Evolutionary conservation across 2,888 invertebrate species (phyloP).

Genomic region (Stomorhina lunata): DNA sequence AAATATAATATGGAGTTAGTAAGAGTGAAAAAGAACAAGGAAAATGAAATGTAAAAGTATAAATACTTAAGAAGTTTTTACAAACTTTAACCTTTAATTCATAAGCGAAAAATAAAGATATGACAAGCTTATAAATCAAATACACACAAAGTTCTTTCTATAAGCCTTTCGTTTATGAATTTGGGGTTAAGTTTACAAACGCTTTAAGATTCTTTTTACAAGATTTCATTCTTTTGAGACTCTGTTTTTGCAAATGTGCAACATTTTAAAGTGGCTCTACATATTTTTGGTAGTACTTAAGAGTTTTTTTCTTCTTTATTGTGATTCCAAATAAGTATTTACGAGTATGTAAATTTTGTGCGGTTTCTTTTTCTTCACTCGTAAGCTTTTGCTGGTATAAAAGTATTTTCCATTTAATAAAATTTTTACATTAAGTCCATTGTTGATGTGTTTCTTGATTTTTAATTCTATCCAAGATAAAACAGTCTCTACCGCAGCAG

Average conservation of each 20-base stretch:
- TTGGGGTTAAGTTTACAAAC: too few species aligned
- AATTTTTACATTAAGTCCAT: constrained; percentile 27
- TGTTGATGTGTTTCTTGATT: not conserved
- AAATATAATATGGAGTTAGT: not conserved
- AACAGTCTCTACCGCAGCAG: constrained; percentile 18
- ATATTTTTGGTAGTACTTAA: not conserved
- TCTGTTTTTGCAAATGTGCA: not conserved
- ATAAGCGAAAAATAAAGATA: too few species aligned
- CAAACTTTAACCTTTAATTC: too few species aligned
- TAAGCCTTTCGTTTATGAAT: too few species aligned
- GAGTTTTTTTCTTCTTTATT: not conserved
- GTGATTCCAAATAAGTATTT: not conserved
- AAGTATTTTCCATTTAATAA: constrained; percentile 8
- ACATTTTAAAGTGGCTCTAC: constrained; percentile 29
- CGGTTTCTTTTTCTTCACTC: not conserved
- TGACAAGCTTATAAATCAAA: too few species aligned
- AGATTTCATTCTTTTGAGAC: not conserved
- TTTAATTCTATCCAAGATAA: constrained; percentile 4
- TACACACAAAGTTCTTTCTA: too few species aligned
- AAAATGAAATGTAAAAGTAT: too few species aligned
- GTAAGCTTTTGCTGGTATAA: not conserved
- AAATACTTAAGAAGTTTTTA: too few species aligned
- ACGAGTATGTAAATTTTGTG: not conserved
- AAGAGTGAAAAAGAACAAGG: not conserved
- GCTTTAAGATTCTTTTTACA: too few species aligned